Conservation (phyloP, 2,888 invertebrate species). For the Cheilosia vulpina region DNA sequence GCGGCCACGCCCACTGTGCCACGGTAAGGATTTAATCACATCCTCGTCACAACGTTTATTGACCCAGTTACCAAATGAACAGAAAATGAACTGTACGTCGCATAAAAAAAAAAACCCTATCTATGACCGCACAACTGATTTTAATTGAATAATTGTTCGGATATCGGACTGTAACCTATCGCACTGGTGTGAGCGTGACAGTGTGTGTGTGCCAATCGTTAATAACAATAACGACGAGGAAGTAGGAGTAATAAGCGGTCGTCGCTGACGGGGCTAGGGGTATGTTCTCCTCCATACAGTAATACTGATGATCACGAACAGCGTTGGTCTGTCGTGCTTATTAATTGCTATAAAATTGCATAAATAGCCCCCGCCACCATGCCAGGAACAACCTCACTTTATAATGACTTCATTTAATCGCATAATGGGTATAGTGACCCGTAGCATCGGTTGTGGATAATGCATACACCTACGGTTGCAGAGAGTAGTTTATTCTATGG, state of each 20-base stretch:
- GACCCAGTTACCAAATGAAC: conserved; percentile 67
- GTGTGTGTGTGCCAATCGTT: conserved; percentile 11
- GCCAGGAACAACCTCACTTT: conserved; percentile 30
- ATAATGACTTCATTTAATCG: conserved; percentile 67
- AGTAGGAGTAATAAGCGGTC: background rate
- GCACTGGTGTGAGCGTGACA: background rate
- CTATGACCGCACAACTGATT: conserved; percentile 70
- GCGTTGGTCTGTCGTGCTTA: conserved; percentile 39
- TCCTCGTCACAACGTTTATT: conserved; percentile 67
- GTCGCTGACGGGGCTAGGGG: background rate
- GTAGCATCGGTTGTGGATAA: background rate
- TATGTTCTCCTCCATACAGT: background rate
- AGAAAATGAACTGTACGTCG: conserved; percentile 15
- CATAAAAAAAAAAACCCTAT: conserved; percentile 17
- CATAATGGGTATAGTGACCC: conserved; percentile 47
- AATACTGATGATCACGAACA: conserved; percentile 16
- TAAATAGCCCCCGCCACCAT: conserved; percentile 29
- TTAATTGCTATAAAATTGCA: conserved; percentile 63
- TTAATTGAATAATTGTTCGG: conserved; percentile 74
- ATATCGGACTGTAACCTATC: conserved; percentile 33
- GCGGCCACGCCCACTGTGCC: conserved; percentile 54
- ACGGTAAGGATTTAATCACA: conserved; percentile 66
- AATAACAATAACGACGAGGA: conserved; percentile 31
- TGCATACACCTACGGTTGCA: background rate
- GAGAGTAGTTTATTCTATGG: conserved; percentile 46